Percentiles rank a stretch among this genome's conserved stretches.
phyloP scores from a whole-genome alignment of 92 coral and sea anemone species.

The Bergia puertoricense region DNA sequence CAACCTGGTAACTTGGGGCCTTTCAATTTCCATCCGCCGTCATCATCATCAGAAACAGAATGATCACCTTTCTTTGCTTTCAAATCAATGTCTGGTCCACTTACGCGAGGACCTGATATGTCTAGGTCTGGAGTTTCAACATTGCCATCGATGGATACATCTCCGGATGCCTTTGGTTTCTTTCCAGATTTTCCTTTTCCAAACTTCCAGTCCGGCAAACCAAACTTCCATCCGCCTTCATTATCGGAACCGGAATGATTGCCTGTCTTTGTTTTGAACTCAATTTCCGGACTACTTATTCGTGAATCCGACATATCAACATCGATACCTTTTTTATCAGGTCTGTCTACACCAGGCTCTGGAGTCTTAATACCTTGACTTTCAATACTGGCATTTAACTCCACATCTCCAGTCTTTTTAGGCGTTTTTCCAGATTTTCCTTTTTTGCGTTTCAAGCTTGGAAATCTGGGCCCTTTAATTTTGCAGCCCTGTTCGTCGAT shows the following conservation, averaged over 20 bases:
- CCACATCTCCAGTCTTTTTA: neutral
- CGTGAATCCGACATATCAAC: neutral
- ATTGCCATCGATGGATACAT: neutral
- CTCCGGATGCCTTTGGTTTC: neutral
- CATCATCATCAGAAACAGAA: no score
- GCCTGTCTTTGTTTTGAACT: neutral
- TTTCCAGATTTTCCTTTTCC: neutral
- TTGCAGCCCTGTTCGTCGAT: neutral
- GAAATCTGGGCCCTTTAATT: neutral
- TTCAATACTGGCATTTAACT: neutral
- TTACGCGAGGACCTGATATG: no score
- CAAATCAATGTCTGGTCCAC: no score
- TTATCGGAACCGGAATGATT: neutral
- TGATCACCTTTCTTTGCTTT: no score
- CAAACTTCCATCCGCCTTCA: neutral
- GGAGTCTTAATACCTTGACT: neutral
- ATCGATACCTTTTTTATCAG: neutral
- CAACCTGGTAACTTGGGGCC: no score
- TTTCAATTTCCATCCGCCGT: no score
- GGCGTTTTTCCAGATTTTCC: neutral
- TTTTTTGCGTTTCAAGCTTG: slow-evolving; percentile 4
- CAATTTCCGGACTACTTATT: neutral
- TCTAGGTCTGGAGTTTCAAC: neutral
- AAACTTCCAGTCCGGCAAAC: neutral
- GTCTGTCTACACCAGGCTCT: neutral